Conservation (phyloP, 2,797 vertebrate genomes). For the Eulemur rubriventer region DNA sequence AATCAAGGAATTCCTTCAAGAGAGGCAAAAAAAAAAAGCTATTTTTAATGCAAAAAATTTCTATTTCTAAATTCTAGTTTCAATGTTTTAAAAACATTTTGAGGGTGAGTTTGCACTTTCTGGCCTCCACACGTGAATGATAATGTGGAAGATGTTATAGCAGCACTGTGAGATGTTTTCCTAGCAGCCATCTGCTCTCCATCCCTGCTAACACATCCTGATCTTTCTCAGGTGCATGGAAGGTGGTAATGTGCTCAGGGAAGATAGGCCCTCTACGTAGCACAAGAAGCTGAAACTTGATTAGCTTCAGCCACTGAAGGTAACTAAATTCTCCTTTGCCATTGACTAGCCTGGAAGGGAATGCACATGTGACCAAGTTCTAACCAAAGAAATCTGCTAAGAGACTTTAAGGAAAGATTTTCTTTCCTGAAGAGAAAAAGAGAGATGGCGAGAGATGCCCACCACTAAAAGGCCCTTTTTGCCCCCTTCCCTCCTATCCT, state of each 20-base stretch:
- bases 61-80: conserved; percentile 18
- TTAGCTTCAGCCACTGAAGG: not conserved
- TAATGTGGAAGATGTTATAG: not conserved
- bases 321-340: not conserved
- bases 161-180: not conserved
- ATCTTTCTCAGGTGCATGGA: not conserved
- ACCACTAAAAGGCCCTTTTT: not conserved
- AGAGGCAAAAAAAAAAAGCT: not conserved
- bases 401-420: not conserved
- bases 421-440: not conserved
- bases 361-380: not conserved
- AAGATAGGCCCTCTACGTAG: not conserved
- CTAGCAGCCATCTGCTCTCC: not conserved
- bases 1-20: not conserved
- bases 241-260: not conserved
- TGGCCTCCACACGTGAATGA: not conserved
- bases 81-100: not conserved
- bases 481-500: not conserved
- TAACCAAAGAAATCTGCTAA: not conserved
- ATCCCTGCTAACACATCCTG: not conserved
- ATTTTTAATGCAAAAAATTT: conserved; percentile 6
- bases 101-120: not conserved
- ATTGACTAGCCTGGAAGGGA: not conserved
- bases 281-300: not conserved
- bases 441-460: not conserved